A percentile compares a stretch with the other conserved stretches of the same genome.
These are phyloP conservation scores for Eremobia ochroleuca DNA, from an alignment of 2,888 invertebrate genomes.

Conservation along the genomic window DNA sequence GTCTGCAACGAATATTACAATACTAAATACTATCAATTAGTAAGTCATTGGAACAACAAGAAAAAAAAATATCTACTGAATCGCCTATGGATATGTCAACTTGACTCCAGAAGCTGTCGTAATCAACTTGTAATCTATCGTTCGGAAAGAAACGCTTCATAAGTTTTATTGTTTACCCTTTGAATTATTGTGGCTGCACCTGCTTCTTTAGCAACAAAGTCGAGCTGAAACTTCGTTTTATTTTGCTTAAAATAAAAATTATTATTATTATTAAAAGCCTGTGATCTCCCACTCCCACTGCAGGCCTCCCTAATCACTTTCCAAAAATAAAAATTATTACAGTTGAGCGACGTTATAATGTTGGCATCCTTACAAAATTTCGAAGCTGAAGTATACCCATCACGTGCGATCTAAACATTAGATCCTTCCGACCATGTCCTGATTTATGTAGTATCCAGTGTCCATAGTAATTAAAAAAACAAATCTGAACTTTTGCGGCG, in stretches of 20 bases:
- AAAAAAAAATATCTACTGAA: no score
- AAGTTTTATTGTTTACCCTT: neutral
- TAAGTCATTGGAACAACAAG: neutral
- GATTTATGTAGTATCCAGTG: no score
- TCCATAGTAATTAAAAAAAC: no score
- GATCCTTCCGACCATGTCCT: neutral
- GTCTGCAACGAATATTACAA: conserved; percentile 52
- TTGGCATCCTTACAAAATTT: neutral
- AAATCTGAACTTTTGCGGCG: neutral
- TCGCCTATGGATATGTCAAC: neutral
- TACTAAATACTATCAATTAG: conserved; percentile 25
- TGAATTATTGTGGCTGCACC: neutral
- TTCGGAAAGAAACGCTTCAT: neutral
- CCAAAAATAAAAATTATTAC: neutral
- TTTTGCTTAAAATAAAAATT: neutral
- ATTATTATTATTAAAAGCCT: no score
- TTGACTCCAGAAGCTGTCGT: neutral
- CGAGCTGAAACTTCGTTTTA: neutral
- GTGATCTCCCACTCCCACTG: no score
- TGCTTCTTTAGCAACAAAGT: neutral
- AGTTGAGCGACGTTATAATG: no score
- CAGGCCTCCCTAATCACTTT: no score
- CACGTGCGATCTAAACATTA: neutral
- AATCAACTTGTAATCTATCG: no score
- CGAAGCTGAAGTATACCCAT: neutral